Base-by-base conservation (phyloP, 2,797 vertebrate species). In the Pipistrellus nathusii region DNA sequence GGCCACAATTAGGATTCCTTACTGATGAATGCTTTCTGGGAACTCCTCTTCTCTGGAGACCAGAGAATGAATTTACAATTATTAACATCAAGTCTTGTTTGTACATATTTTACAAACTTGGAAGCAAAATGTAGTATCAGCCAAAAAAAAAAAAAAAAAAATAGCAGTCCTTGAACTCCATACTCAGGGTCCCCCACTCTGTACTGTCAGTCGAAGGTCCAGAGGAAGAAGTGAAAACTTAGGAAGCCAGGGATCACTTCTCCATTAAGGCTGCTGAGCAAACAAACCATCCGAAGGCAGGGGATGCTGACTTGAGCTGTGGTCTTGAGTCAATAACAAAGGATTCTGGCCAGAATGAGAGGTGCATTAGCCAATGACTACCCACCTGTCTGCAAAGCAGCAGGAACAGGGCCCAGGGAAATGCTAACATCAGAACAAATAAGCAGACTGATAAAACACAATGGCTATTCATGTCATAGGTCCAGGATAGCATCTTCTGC, bases 21-120 rank as follows among this genome's bases (percentile, higher is more conserved):
- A 76, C 78, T 95, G 93, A 97, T 97, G 97, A 98, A 94, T 90
- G 96, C 76, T 93, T 97, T 96, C 95, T 91, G 95, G 90, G 57
- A 92, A 95, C 93, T 97, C 95, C 92, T 97, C 97, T 95, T 92
- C 97, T 97, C 93, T 96, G 77, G 92, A 96, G 97, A 97, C 92
- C 95, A 84, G 95, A 88, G 48, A 96, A 66, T 88, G 86, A 95
- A 13, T 6, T 96, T 95, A 94, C 12, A 69, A 32, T 94, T 92
- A 86, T 85, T 90, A 27, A 91, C 73, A 93, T 82, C 41, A 80
- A 32, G 32, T 77, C 86, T 84, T 82, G 15, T 20, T 87, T 89
- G 75, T 69, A 64, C 69, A 13, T 71, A 75, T 77, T 77, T 94
- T 93, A 53, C 69, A 35, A 94, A 85, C 62, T 81, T 93, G 48